These are phyloP conservation scores for human DNA, from an alignment of 2,113 vertebrate species.

Conservation along the genomic window GRCh38 chr22:50147501-50148000, in stretches of 20 bases:
- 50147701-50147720: rapidly evolving
- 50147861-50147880: rapidly evolving
- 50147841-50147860: background rate
- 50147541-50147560: background rate
- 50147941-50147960: background rate
- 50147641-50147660: background rate
- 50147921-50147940: rapidly evolving
- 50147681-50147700: rapidly evolving
- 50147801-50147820: background rate
- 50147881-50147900: background rate
- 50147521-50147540: too few species aligned
- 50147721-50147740: rapidly evolving
- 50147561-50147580: background rate
- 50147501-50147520: too few species aligned
- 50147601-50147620: background rate
- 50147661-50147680: rapidly evolving
- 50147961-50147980: too few species aligned
- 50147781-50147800: rapidly evolving
- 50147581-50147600: rapidly evolving
- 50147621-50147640: background rate
- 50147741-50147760: background rate
- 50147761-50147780: background rate
- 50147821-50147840: background rate
- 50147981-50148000: background rate
- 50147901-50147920: rapidly evolving